Conservation (phyloP, 2,113 vertebrate genomes). For the Clupea harengus region DNA sequence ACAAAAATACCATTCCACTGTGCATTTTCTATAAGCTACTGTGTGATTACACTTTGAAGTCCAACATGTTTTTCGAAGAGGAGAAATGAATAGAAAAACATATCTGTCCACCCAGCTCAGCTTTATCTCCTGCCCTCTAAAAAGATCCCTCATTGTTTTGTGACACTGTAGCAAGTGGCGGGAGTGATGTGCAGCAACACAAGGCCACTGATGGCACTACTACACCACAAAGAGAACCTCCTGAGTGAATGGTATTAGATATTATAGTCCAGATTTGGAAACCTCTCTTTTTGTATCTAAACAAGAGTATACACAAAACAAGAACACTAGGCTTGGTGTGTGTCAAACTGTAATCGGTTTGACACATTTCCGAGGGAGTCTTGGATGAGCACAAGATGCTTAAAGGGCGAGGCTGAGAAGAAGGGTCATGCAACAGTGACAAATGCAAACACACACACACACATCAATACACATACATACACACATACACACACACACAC, state of each 20-base stretch:
- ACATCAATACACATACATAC: slow-evolving; percentile 11
- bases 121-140: neutral
- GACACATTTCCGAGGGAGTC: slow-evolving; percentile 28
- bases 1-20: neutral
- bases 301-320: neutral
- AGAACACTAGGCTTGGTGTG: neutral
- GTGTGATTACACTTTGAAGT: neutral
- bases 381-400: slow-evolving; percentile 18
- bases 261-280: neutral
- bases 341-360: slow-evolving; percentile 50
- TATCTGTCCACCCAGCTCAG: neutral
- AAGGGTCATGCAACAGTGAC: neutral
- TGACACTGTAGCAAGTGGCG: no score
- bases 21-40: neutral
- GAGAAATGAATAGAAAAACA: neutral
- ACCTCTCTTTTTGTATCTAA: neutral
- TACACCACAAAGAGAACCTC: neutral
- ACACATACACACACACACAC: slow-evolving; percentile 24
- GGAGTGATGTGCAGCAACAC: neutral
- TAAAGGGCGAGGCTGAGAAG: neutral
- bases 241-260: neutral
- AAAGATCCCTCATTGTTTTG: no score
- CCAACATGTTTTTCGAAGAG: neutral
- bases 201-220: neutral
- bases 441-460: slow-evolving; percentile 28